These are phyloP conservation scores for Ormyrus rosae DNA, from an alignment of 2,888 invertebrate genomes.

Conservation along the genomic window DNA sequence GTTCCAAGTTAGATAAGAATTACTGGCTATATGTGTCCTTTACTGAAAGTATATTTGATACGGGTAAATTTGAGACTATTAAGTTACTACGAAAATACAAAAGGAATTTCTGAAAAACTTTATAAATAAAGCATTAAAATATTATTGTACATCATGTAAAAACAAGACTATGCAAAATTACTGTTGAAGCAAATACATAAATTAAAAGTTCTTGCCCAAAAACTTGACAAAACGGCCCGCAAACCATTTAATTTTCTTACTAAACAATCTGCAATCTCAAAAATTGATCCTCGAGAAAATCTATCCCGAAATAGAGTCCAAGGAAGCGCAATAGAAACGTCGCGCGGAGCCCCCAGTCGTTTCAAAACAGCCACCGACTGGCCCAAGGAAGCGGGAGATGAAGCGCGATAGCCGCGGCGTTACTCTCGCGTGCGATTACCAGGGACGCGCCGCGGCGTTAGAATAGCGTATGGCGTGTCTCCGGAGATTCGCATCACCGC, in stretches of 20 bases:
- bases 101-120: no score
- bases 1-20: slow-evolving; percentile 22
- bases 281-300: no score
- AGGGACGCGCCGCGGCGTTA: slow-evolving; percentile 4
- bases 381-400: not conserved
- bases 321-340: slow-evolving; percentile 6
- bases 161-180: no score
- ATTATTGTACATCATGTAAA: no score
- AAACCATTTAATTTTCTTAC: no score
- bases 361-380: not conserved
- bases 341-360: not conserved
- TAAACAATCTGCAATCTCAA: no score
- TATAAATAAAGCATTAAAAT: no score
- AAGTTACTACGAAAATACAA: not conserved
- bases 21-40: slow-evolving; percentile 6
- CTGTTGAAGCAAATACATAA: no score
- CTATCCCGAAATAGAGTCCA: not conserved
- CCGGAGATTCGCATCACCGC: slow-evolving; percentile 62
- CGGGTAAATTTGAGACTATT: not conserved
- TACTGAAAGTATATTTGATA: not conserved
- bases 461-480: slow-evolving; percentile 65
- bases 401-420: not conserved
- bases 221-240: no score
- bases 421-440: slow-evolving; percentile 2
- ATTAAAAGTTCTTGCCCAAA: no score